Conservation (phyloP, 2,113 vertebrate genomes). For the Mohoua ochrocephala region DNA sequence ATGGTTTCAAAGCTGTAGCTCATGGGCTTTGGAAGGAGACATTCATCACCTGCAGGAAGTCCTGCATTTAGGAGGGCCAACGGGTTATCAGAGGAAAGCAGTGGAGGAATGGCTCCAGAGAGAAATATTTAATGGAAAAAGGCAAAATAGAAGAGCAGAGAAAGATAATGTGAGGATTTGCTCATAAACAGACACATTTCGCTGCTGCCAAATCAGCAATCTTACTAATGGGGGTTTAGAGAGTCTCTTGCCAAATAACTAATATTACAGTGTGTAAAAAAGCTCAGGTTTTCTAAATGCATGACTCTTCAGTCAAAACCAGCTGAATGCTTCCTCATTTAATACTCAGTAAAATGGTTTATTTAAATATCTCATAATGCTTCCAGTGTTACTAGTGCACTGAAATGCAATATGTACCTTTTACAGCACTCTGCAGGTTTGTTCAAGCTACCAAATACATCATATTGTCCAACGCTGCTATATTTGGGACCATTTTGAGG, state of each 20-base stretch:
- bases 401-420: neutral
- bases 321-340: conserved; percentile 39
- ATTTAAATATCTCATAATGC: conserved; percentile 18
- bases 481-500: neutral
- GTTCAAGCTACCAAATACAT: neutral
- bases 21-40: neutral
- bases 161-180: conserved; percentile 21
- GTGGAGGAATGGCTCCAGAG: neutral
- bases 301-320: conserved; percentile 27
- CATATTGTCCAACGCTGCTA: neutral
- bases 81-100: neutral
- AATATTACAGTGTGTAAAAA: conserved; percentile 18
- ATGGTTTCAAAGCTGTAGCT: neutral
- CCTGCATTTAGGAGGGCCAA: neutral
- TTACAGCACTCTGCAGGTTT: neutral
- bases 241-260: conserved; percentile 9
- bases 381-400: conserved; percentile 7
- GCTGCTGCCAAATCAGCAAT: conserved; percentile 30
- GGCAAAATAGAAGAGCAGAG: neutral
- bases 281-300: conserved; percentile 25
- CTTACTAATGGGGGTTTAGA: conserved; percentile 27
- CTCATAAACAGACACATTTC: neutral
- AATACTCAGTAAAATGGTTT: conserved; percentile 1
- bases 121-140: neutral
- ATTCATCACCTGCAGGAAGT: neutral